Conservation (phyloP, 2,888 invertebrate genomes). For the Oscheius myriophilus region DNA sequence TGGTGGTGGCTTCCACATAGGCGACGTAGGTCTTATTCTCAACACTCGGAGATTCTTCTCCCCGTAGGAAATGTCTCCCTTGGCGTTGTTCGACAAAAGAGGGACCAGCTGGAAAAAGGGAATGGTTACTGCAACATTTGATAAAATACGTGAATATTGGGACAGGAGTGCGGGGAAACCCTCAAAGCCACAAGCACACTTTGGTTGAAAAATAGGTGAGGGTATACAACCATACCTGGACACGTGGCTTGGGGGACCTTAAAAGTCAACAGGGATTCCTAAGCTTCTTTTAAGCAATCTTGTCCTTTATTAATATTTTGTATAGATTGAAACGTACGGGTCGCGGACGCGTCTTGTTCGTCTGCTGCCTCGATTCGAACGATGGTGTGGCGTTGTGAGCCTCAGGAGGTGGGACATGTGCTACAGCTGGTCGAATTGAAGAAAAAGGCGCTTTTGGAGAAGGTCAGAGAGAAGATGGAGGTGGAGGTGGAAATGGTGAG, state of each 20-base stretch:
- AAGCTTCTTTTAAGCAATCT: too few species aligned
- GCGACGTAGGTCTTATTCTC: background rate
- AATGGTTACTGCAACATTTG: too few species aligned
- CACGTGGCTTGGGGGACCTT: too few species aligned
- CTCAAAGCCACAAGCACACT: too few species aligned
- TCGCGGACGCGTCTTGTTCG: background rate
- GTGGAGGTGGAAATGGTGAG: slow-evolving; percentile 1
- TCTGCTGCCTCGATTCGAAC: background rate
- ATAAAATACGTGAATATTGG: too few species aligned
- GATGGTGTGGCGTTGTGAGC: background rate
- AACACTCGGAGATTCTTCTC: background rate
- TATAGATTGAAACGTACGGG: background rate
- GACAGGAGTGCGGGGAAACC: too few species aligned
- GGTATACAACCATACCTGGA: too few species aligned
- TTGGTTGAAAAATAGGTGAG: too few species aligned
- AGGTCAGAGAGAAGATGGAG: background rate
- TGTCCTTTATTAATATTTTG: too few species aligned
- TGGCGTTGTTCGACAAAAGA: slow-evolving; percentile 16
- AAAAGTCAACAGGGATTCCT: too few species aligned
- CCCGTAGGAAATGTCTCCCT: slow-evolving; percentile 6
- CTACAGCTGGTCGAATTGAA: background rate
- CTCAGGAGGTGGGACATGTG: background rate
- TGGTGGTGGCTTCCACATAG: slow-evolving; percentile 20
- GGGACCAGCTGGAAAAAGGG: slow-evolving; percentile 5
- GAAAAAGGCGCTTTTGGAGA: background rate